These are phyloP conservation scores for Champsocephalus esox DNA, from an alignment of 2,797 vertebrate species.

Conservation along the genomic window DNA sequence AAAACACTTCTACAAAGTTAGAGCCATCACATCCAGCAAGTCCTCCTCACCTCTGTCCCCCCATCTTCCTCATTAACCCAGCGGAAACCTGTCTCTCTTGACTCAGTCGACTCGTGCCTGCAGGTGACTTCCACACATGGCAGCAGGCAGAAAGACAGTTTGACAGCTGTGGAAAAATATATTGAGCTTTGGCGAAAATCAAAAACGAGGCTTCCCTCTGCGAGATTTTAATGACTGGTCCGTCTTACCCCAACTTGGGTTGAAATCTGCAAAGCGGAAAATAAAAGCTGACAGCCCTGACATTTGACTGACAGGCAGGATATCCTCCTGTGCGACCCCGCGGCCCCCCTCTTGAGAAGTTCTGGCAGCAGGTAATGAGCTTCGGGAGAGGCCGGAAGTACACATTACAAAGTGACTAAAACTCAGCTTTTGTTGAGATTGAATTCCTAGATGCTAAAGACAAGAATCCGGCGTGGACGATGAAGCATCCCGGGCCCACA, in stretches of 20 bases:
- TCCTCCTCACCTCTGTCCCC: constrained; percentile 20
- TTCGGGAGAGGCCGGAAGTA: constrained; percentile 55
- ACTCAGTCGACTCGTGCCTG: constrained; percentile 52
- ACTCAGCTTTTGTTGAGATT: constrained; percentile 48
- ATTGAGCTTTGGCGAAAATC: constrained; percentile 65
- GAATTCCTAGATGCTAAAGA: constrained; percentile 59
- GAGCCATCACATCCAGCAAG: constrained; percentile 9
- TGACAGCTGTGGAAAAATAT: constrained; percentile 79
- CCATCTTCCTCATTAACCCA: constrained; percentile 65
- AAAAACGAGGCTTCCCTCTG: constrained; percentile 59
- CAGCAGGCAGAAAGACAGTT: constrained; percentile 62
- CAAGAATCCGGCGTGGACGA: constrained; percentile 43
- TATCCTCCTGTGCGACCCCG: constrained; percentile 79
- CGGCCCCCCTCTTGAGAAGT: constrained; percentile 64
- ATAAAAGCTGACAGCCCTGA: constrained; percentile 69
- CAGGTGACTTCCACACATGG: constrained; percentile 67
- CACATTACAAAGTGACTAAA: constrained; percentile 59
- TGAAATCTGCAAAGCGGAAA: constrained; percentile 55
- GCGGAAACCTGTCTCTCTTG: constrained; percentile 52
- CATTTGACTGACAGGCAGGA: constrained; percentile 82
- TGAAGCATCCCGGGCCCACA: background rate
- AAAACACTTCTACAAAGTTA: constrained; percentile 18
- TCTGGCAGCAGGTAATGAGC: constrained; percentile 69
- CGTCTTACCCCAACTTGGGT: constrained; percentile 47
- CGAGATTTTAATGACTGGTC: constrained; percentile 79